Base-by-base conservation (phyloP, 2,797 vertebrate species). In the Leucoraja ocellata region DNA sequence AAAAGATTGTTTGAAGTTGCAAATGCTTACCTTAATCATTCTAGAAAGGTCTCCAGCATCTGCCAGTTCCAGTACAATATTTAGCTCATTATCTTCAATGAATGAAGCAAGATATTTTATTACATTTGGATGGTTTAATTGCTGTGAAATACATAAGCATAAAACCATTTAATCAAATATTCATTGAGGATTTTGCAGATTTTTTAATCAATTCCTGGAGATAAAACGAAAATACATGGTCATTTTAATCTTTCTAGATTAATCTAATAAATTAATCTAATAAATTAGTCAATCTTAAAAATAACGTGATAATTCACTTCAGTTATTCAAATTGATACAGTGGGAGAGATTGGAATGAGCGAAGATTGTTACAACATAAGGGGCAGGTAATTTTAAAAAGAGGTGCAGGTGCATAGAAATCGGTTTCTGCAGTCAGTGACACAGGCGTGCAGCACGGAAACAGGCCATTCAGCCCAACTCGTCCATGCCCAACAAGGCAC, bases 51-150 rank as follows among this genome's bases (percentile, higher is more conserved):
- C 98, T 63, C 98, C 99, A 92, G 98, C 98, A 95, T 99, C 98
- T 8, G 98, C 98, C 94, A 99, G 96, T 95, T 99, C 98, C 97
- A 99, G 96, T 90, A 99, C 98, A 95, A 99, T 99, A 96, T 99
- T 99, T 94, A 99, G 96, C 94, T 99, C 98, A 93, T 99, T 99
- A 95, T 99, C 98, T 96, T 99, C 98, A 95, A 99, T 99, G 96
- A 99, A 99, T 86, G 98, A 99, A 61, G 98, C 98, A 80, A 98
- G 98, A 94, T 99, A 99, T 96, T 99, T 99, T 96, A 99, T 99
- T 94, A 99, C 98, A 95, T 99, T 99, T 94, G 99, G 98, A 94
- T 99, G 98, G 95, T 99, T 99, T 96, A 99, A 95, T 98, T 99
- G 99, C 98, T 99, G 96, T 5, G 14, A 76, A 94, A 93, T 54